Evolutionary conservation across 1,140 invertebrate species (phyloP), one percentile per base, ranked within the genome.

Genomic region (Pseudoatta argentina): DNA sequence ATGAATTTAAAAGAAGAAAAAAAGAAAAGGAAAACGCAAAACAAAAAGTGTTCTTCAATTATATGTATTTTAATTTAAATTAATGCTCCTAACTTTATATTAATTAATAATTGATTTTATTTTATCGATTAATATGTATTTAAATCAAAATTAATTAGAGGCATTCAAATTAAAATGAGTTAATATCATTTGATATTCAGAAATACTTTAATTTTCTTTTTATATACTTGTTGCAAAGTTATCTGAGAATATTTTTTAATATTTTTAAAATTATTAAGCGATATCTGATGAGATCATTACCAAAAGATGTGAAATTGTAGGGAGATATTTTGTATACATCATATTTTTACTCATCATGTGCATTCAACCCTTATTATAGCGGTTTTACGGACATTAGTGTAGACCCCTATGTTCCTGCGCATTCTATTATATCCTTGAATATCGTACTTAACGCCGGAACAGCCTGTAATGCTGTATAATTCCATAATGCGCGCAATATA

Each of bases 391-490:
- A 55, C 83, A 66, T 83, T 73, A 39, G 59, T 39, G 39, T 75
- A 34, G 30, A 27, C 39, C 59, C 63, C 55, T 75, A 88, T 86
- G 69, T 81, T 81, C 44, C 48, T 51, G 5, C 72, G 59, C 53
- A 59, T 85, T 85, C 86, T 78, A 85, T 88, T 88, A 87, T 85
- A 88, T 87, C 66, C 64, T 78, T 66, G 87, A 85, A 88, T 88
- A 87, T 88, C 76, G 86, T 67, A 78, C 73, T 89, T 85, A 89
- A 73, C 66, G 73, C 87, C 86, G 44, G n/a, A 73, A 79, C 79
- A 59, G 61, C 86, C 57, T 44, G 73, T 89, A 89, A 89, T 87
- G 79, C 51, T 76, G 88, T 89, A 55, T 89, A 89, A 89, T 89
- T 89, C 57, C 67, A 79, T 87, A 87, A 87, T 87, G 77, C 48